phyloP scores from a whole-genome alignment of 2,113 vertebrate genomes.

The Rhodinocichla rosea region DNA sequence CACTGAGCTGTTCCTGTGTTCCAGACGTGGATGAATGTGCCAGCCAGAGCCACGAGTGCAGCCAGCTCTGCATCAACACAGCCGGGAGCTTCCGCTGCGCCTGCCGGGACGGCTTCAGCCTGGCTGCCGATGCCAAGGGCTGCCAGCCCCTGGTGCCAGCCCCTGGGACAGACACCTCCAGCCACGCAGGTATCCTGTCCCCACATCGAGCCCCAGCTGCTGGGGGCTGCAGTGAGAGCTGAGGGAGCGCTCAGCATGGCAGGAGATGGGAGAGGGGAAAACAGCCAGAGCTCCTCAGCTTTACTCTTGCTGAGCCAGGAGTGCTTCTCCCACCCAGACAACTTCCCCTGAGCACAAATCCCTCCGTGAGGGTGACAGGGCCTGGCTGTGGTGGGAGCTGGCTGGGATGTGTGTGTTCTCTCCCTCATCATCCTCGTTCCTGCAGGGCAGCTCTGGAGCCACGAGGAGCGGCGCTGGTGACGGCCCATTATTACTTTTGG shows the following conservation, averaged over 20 bases:
- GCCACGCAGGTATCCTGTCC: conserved; percentile 48
- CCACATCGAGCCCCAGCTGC: fast-evolving
- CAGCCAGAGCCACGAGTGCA: conserved; percentile 61
- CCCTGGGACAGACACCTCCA: neutral
- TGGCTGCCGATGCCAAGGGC: conserved; percentile 48
- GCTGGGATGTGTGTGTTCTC: neutral
- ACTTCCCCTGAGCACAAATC: neutral
- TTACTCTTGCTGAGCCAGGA: neutral
- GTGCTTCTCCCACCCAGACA: neutral
- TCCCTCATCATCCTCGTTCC: neutral
- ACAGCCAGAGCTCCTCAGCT: neutral
- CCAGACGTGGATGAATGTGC: conserved; percentile 88
- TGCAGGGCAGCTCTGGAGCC: neutral
- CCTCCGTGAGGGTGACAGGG: neutral
- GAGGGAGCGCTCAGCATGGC: neutral
- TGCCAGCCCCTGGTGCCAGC: conserved; percentile 56
- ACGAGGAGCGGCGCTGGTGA: conserved; percentile 68
- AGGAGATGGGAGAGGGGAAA: neutral
- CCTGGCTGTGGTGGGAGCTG: neutral
- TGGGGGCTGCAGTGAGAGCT: neutral
- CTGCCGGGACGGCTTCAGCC: conserved; percentile 76
- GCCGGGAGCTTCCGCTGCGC: conserved; percentile 81
- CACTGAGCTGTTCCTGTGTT: neutral
- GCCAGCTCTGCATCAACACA: conserved; percentile 82
- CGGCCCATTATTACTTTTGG: conserved; percentile 99